phyloP scores from a whole-genome alignment of 1,140 invertebrate genomes.

The Brachystomella parvula region DNA sequence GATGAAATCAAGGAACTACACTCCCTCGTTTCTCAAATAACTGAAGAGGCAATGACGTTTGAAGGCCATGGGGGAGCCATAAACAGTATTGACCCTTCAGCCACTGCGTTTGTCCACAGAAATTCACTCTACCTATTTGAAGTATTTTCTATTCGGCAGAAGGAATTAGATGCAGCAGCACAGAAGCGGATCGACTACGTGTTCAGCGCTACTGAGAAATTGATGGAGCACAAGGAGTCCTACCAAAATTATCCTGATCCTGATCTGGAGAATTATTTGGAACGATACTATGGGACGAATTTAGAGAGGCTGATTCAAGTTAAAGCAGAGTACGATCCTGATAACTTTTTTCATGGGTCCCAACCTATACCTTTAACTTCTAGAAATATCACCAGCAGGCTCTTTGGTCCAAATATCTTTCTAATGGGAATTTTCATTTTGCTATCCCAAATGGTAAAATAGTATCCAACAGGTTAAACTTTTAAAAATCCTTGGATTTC shows the following conservation, averaged over 20 bases:
- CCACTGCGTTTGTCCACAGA: neutral
- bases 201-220: neutral
- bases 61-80: neutral
- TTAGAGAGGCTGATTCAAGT: neutral
- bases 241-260: neutral
- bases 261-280: neutral
- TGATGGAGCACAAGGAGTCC: neutral
- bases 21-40: neutral
- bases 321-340: slow-evolving; percentile 1
- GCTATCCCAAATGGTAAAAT: too few species aligned
- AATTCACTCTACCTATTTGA: neutral
- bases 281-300: slow-evolving; percentile 5
- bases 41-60: neutral
- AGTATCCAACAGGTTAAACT: too few species aligned
- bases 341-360: neutral
- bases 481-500: too few species aligned
- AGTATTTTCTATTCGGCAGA: neutral
- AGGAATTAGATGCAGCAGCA: neutral
- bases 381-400: too few species aligned
- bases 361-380: neutral
- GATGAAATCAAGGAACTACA: neutral
- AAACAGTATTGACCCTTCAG: neutral
- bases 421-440: too few species aligned
- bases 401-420: too few species aligned
- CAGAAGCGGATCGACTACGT: neutral